Evolutionary conservation across 2,113 vertebrate species (phyloP).

Genomic region (Solea solea): DNA sequence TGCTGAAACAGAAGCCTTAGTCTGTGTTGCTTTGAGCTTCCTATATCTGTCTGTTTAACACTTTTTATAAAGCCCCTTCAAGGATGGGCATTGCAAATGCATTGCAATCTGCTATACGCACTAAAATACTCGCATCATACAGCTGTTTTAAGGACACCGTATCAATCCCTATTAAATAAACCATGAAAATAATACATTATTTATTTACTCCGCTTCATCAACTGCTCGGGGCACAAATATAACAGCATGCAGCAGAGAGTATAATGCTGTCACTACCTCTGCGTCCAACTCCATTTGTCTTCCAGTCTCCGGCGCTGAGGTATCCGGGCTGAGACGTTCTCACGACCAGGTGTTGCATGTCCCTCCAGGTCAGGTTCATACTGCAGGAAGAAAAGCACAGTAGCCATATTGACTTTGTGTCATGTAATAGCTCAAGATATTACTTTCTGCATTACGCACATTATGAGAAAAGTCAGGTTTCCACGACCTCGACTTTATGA

Average conservation of each 20-base stretch:
- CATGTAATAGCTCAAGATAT: constrained; percentile 24
- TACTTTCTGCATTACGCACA: constrained; percentile 30
- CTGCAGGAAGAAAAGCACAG: constrained; percentile 70
- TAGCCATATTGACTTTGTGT: constrained; percentile 24
- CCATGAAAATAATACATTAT: background rate
- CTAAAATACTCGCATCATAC: background rate
- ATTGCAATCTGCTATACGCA: background rate
- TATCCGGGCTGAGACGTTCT: constrained; percentile 88
- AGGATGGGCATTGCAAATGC: background rate
- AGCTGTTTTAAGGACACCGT: background rate
- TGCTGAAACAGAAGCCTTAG: background rate
- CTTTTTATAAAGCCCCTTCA: background rate
- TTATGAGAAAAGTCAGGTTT: constrained; percentile 33
- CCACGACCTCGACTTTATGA: constrained; percentile 35
- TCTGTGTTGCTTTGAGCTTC: background rate
- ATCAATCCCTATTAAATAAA: background rate
- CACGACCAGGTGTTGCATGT: constrained; percentile 98
- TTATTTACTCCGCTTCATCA: background rate
- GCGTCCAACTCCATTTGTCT: constrained; percentile 92
- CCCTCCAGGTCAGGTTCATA: constrained; percentile 96
- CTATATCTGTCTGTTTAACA: background rate
- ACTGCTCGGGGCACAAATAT: background rate
- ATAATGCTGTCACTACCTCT: constrained; percentile 82
- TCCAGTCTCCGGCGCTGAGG: constrained; percentile 94
- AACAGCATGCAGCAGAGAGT: background rate